A percentile compares a stretch with the other conserved stretches of the same genome.
phyloP scores from a whole-genome alignment of 2,888 invertebrate species.

The Lepidonotus clava region DNA sequence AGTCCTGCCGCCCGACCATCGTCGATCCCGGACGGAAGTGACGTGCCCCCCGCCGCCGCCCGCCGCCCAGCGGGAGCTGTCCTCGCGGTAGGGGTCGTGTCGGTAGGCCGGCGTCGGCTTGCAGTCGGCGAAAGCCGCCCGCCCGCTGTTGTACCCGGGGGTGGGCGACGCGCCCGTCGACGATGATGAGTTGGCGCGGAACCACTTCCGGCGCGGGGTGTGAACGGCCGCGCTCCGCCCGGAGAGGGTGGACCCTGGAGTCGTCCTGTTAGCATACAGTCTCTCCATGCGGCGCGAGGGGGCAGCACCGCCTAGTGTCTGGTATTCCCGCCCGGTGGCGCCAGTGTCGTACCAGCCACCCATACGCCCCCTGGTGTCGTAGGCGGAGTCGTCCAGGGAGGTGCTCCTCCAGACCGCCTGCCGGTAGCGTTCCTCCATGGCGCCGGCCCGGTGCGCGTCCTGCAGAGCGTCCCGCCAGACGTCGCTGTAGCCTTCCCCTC shows the following conservation, averaged over 20 bases:
- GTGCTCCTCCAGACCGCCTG: not conserved
- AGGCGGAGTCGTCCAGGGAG: not conserved
- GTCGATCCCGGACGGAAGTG: not conserved
- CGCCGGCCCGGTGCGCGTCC: not conserved
- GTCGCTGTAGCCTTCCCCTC: too few relatives aligned
- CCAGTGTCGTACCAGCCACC: not conserved
- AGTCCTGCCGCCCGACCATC: not conserved
- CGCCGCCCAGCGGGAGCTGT: not conserved
- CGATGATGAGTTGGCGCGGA: not conserved
- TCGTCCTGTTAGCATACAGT: not conserved
- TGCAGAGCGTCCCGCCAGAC: not conserved
- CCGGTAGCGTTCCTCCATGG: not conserved
- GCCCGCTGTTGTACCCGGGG: not conserved
- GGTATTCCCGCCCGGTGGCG: not conserved
- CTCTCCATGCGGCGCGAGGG: conserved; percentile 13
- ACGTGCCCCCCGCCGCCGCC: not conserved
- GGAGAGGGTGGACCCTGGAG: not conserved
- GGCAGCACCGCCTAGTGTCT: not conserved
- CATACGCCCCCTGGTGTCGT: not conserved
- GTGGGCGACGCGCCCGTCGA: not conserved
- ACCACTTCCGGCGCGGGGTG: not conserved
- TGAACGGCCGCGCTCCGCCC: conserved; percentile 13
- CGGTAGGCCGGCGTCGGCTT: too few relatives aligned
- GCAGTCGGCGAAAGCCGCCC: not conserved
- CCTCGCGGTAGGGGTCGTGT: too few relatives aligned